Percentiles rank a stretch among this genome's conserved stretches.
phyloP scores from a whole-genome alignment of 2,888 invertebrate species.

The Tanaodytes sp. region DNA sequence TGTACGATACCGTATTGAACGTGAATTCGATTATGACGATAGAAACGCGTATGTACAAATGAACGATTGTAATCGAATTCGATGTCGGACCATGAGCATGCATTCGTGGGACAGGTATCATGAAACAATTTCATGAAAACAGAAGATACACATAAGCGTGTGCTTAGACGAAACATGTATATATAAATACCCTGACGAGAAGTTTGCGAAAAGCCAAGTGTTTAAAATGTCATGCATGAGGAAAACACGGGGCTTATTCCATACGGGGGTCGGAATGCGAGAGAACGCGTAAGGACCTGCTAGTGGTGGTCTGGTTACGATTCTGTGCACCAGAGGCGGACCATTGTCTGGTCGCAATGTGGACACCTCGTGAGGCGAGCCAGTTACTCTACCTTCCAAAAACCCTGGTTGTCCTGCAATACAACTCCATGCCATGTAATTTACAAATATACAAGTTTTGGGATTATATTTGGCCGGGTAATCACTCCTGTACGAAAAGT shows the following conservation, averaged over 20 bases:
- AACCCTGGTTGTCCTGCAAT: constrained; percentile 69
- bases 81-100: constrained; percentile 14
- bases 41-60: constrained; percentile 24
- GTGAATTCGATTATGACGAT: constrained; percentile 9
- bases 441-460: constrained; percentile 35
- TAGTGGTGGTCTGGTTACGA: constrained; percentile 80
- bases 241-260: constrained; percentile 86
- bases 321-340: constrained; percentile 73
- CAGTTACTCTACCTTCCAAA: constrained; percentile 69
- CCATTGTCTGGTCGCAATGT: constrained; percentile 74
- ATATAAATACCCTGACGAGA: constrained; percentile 81
- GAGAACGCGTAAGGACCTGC: constrained; percentile 94
- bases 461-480: too few relatives aligned
- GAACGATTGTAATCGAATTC: constrained; percentile 14
- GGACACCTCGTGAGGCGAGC: constrained; percentile 66
- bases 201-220: constrained; percentile 90
- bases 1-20: constrained; percentile 36
- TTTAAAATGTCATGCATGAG: constrained; percentile 79
- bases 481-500: too few relatives aligned
- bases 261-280: constrained; percentile 84
- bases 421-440: constrained; percentile 58
- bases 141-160: constrained; percentile 53
- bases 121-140: constrained; percentile 52
- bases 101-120: constrained; percentile 41
- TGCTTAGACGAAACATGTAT: constrained; percentile 61